phyloP scores from a whole-genome alignment of 64 coral and sea anemone species.

The Pachyseris speciosa region DNA sequence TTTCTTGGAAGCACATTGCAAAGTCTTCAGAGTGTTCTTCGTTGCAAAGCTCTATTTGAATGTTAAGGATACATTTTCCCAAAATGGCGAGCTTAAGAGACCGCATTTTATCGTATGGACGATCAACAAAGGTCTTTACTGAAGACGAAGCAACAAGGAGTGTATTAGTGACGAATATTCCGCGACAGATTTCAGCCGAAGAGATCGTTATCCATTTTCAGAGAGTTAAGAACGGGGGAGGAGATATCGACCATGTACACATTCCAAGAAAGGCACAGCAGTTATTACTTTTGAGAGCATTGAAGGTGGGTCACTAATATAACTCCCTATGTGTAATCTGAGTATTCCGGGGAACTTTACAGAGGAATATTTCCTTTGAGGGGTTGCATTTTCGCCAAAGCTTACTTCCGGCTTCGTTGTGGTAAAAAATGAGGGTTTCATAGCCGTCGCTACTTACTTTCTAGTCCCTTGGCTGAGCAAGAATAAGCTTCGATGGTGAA shows the following conservation, averaged over 20 bases:
- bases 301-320: conserved; percentile 32
- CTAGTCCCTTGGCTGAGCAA: no score
- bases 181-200: neutral
- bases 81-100: neutral
- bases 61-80: no score
- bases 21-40: neutral
- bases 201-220: conserved; percentile 73
- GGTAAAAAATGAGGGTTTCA: no score
- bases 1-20: neutral
- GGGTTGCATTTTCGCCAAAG: no score
- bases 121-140: neutral
- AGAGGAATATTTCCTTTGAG: no score
- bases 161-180: conserved; percentile 44
- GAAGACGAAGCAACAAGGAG: conserved; percentile 41
- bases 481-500: no score
- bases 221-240: conserved; percentile 52
- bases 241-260: conserved; percentile 46
- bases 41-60: no score
- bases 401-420: no score
- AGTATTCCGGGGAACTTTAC: no score
- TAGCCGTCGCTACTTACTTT: no score
- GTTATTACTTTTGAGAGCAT: conserved; percentile 58
- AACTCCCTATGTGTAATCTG: neutral
- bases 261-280: conserved; percentile 46
- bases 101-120: neutral